A percentile compares a stretch with the other conserved stretches of the same genome.
phyloP scores from a whole-genome alignment of 2,888 invertebrate genomes.

The Dryocosmus kuriphilus region DNA sequence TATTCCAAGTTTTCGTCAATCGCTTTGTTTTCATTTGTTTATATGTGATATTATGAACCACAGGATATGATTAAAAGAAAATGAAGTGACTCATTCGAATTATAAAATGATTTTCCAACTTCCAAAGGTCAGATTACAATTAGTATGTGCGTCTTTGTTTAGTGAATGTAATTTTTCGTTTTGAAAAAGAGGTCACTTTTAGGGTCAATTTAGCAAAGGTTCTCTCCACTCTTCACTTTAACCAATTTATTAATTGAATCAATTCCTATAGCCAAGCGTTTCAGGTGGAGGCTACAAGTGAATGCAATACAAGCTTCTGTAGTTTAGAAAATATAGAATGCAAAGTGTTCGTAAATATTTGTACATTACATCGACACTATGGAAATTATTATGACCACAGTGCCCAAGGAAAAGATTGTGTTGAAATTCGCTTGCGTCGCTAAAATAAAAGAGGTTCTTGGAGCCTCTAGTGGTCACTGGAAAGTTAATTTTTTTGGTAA shows the following conservation, averaged over 20 bases:
- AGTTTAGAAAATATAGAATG: background rate
- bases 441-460: background rate
- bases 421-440: background rate
- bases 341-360: background rate
- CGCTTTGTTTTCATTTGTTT: slow-evolving; percentile 4
- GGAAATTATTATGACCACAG: background rate
- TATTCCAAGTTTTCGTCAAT: background rate
- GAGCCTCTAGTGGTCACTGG: background rate
- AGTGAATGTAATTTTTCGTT: background rate
- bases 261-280: background rate
- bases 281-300: background rate
- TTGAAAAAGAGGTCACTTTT: slow-evolving; percentile 33
- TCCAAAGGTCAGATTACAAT: background rate
- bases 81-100: slow-evolving; percentile 1
- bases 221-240: slow-evolving; percentile 30
- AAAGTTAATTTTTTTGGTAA: background rate
- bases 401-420: background rate
- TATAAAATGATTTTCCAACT: slow-evolving; percentile 6
- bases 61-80: slow-evolving; percentile 8
- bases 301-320: background rate
- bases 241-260: slow-evolving; percentile 14
- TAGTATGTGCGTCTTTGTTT: slow-evolving; percentile 1
- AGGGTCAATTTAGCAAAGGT: slow-evolving; percentile 25
- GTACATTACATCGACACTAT: background rate
- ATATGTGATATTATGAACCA: background rate